Percentiles rank a stretch among this genome's conserved stretches.
Evolutionary conservation across 2,888 invertebrate genomes (phyloP).

Genomic region (Erannis defoliaria): DNA sequence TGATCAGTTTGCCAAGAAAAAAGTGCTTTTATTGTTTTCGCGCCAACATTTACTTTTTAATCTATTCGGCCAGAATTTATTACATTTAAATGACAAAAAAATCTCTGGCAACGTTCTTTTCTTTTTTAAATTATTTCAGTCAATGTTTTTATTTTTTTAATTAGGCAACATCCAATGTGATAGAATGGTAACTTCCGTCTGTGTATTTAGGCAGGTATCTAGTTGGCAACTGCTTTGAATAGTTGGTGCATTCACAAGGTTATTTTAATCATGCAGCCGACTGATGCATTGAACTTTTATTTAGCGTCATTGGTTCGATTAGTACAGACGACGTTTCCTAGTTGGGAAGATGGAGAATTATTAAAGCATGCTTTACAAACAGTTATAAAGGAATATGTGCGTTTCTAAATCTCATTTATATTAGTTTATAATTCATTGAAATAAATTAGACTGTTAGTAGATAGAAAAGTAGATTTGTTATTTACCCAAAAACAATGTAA

Average conservation of each 20-base stretch:
- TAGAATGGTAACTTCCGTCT: constrained; percentile 41
- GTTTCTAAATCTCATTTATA: too few species aligned
- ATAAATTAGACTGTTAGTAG: too few species aligned
- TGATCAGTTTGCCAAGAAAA: constrained; percentile 12
- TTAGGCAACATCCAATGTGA: constrained; percentile 16
- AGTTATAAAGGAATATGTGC: neutral
- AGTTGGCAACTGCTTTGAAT: constrained; percentile 66
- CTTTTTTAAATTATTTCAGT: neutral
- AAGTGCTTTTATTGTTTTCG: constrained; percentile 2
- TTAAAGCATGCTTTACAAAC: neutral
- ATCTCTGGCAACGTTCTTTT: too few species aligned
- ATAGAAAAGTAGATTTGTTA: too few species aligned
- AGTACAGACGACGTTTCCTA: constrained; percentile 16
- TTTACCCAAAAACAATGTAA: too few species aligned
- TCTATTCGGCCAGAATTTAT: neutral
- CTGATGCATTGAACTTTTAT: constrained; percentile 58
- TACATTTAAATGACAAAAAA: neutral
- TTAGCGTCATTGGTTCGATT: constrained; percentile 24
- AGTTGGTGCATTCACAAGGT: constrained; percentile 63
- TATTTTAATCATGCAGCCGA: constrained; percentile 67
- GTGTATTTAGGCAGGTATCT: constrained; percentile 41
- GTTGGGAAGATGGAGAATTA: constrained; percentile 7
- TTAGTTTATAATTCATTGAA: too few species aligned
- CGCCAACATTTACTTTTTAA: constrained; percentile 13
- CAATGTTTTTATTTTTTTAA: constrained; percentile 12